These are phyloP conservation scores for Drosophila albomicans DNA, from an alignment of 1,140 invertebrate genomes.

Conservation along the genomic window DNA sequence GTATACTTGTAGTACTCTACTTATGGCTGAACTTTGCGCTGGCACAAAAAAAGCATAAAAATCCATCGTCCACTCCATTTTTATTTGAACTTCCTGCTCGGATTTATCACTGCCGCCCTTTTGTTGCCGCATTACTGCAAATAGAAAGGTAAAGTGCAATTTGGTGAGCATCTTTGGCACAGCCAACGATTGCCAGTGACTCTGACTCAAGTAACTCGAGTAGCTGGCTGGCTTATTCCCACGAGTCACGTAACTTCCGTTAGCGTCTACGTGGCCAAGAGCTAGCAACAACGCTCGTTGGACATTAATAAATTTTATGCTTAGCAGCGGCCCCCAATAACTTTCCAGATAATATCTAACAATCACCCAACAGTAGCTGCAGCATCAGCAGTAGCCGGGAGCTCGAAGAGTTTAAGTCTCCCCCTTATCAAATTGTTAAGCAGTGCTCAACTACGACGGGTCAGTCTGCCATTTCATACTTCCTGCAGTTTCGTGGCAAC, in stretches of 20 bases:
- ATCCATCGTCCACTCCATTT: slow-evolving; percentile 45
- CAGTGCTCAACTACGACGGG: slow-evolving; percentile 10
- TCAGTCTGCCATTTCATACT: slow-evolving; percentile 20
- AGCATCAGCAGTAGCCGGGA: neutral
- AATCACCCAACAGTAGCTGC: slow-evolving; percentile 44
- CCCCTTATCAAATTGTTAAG: slow-evolving; percentile 34
- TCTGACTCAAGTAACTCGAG: neutral
- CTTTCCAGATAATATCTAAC: slow-evolving; percentile 78
- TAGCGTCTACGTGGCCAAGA: slow-evolving; percentile 48
- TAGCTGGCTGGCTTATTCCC: slow-evolving; percentile 61
- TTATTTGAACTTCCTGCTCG: slow-evolving; percentile 64
- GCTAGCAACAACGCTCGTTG: slow-evolving; percentile 43
- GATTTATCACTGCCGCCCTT: slow-evolving; percentile 68
- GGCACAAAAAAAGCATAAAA: neutral
- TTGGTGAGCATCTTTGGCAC: slow-evolving; percentile 38
- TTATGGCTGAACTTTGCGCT: neutral
- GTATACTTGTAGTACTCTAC: slow-evolving; percentile 2
- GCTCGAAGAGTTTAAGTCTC: slow-evolving; percentile 4
- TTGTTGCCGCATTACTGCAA: slow-evolving; percentile 51
- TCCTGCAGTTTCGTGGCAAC: slow-evolving; percentile 63
- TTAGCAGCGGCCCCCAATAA: slow-evolving; percentile 74
- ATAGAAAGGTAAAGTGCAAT: slow-evolving; percentile 56
- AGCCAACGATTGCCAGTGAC: neutral
- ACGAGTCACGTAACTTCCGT: slow-evolving; percentile 81
- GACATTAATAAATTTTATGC: slow-evolving; percentile 81